Percentiles rank a stretch among this genome's conserved stretches.
These are phyloP conservation scores for Spatulosminthurus flaviceps DNA, from an alignment of 2,888 invertebrate species.

Conservation along the genomic window DNA sequence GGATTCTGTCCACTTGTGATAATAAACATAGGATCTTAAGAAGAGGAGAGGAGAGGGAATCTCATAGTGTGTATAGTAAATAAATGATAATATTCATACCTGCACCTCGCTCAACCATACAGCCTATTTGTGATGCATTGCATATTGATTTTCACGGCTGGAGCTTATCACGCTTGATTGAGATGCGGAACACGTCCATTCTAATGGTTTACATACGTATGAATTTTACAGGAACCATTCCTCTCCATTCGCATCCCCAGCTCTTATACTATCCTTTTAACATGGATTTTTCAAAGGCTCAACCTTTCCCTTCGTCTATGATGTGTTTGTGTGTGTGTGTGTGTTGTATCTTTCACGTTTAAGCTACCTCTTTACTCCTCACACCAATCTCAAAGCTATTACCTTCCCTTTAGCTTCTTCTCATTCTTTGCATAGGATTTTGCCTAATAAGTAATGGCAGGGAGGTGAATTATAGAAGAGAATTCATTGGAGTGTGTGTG, in stretches of 20 bases:
- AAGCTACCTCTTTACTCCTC: not conserved
- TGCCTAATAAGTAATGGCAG: slow-evolving; percentile 29
- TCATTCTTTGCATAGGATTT: not conserved
- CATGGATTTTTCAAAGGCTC: too few species aligned
- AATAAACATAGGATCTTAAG: slow-evolving; percentile 42
- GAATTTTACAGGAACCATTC: slow-evolving; percentile 50
- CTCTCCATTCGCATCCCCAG: not conserved
- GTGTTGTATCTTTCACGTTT: not conserved
- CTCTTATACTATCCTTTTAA: not conserved
- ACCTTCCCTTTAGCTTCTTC: not conserved
- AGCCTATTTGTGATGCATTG: slow-evolving; percentile 58
- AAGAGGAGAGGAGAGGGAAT: not conserved
- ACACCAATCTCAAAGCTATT: not conserved
- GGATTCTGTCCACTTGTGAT: slow-evolving; percentile 47
- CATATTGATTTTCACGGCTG: slow-evolving; percentile 60
- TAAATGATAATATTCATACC: slow-evolving; percentile 48
- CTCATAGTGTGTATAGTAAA: slow-evolving; percentile 31
- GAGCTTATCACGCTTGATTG: slow-evolving; percentile 50
- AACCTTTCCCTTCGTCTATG: too few species aligned
- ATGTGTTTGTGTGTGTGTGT: too few species aligned
- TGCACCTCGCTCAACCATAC: slow-evolving; percentile 26
- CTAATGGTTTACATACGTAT: slow-evolving; percentile 49
- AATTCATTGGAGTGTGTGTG: slow-evolving; percentile 15
- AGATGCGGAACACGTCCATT: slow-evolving; percentile 59
- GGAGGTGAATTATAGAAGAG: slow-evolving; percentile 22